Conservation (phyloP, 1,140 invertebrate species). For the Oscheius sp. region DNA sequence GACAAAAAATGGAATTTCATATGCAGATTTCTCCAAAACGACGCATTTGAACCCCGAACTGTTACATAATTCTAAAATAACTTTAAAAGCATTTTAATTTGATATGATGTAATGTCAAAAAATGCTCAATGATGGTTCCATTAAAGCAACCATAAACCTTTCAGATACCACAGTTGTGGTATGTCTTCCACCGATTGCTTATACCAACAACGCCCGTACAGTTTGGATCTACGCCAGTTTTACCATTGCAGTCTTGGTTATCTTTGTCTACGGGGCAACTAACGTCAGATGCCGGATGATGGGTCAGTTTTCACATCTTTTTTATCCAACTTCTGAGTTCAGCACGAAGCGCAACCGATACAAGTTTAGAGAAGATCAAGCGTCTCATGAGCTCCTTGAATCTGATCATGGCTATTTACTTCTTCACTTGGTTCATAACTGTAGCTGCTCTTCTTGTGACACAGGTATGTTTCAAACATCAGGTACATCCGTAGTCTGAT, state of each 20-base stretch:
- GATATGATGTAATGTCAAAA: no score
- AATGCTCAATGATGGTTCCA: no score
- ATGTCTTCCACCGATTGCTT: conserved; percentile 3
- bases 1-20: no score
- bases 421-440: conserved; percentile 4
- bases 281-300: background rate
- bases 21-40: no score
- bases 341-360: background rate
- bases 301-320: background rate
- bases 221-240: conserved; percentile 5
- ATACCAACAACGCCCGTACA: background rate
- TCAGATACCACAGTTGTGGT: background rate
- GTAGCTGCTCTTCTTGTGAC: background rate
- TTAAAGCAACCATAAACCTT: background rate
- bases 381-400: background rate
- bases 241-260: background rate
- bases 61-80: no score
- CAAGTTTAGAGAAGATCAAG: background rate
- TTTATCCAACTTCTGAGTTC: background rate
- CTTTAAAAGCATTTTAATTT: no score
- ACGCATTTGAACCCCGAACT: no score
- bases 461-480: background rate
- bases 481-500: background rate
- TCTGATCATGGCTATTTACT: conserved; percentile 5
- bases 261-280: background rate